These are phyloP conservation scores for Donacobius atricapilla DNA, from an alignment of 2,113 vertebrate genomes.

Conservation along the genomic window DNA sequence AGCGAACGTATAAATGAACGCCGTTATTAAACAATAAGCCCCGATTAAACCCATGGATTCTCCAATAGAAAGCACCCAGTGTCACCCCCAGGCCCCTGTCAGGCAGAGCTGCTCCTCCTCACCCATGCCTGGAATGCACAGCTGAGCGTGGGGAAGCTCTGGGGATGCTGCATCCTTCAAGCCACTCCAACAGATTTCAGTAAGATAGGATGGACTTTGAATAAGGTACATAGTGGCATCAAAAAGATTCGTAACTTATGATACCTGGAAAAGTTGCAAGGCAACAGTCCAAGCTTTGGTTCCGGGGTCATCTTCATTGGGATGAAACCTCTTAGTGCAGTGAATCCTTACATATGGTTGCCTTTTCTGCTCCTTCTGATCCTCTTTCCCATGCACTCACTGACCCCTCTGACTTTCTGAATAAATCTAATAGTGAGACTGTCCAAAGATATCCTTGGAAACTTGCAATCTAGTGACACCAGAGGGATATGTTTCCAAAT, in stretches of 20 bases:
- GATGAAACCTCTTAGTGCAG: conserved; percentile 3
- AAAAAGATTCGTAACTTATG: neutral
- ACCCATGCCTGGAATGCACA: neutral
- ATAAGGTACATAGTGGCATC: neutral
- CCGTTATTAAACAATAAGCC: neutral
- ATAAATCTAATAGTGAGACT: conserved; percentile 48
- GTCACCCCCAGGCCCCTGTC: neutral
- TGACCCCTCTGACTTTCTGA: conserved; percentile 57
- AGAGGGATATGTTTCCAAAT: conserved; percentile 51
- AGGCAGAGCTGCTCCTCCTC: neutral
- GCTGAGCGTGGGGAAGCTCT: neutral
- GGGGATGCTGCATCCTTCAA: neutral
- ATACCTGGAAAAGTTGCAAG: neutral
- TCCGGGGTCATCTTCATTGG: neutral
- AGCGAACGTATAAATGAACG: neutral
- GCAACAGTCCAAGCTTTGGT: neutral
- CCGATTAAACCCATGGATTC: neutral
- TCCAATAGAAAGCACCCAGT: neutral
- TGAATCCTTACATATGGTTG: conserved; percentile 11
- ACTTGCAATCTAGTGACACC: conserved; percentile 37
- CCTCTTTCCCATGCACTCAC: conserved; percentile 66
- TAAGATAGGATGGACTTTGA: neutral
- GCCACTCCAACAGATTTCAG: neutral
- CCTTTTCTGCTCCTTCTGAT: conserved; percentile 39
- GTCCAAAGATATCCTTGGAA: conserved; percentile 68